Percentiles rank a stretch among this genome's conserved stretches.
Evolutionary conservation across 2,888 invertebrate genomes (phyloP).

Genomic region (Pterostichus madidus): DNA sequence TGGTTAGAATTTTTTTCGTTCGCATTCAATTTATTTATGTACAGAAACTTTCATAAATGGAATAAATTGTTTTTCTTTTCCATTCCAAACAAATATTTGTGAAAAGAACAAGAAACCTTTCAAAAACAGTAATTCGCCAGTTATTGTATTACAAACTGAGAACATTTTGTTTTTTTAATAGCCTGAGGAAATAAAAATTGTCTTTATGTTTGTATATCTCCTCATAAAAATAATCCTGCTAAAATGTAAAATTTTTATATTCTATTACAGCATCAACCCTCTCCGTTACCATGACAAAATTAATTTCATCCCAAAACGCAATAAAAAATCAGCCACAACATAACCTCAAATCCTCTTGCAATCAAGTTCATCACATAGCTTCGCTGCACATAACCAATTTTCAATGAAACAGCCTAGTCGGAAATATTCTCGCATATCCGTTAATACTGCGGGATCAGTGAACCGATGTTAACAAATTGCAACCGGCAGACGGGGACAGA

Average conservation of each 20-base stretch:
- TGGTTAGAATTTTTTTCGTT: too few relatives aligned
- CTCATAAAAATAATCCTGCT: too few relatives aligned
- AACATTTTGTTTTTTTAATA: too few relatives aligned
- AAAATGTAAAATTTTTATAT: neutral
- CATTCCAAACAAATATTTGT: too few relatives aligned
- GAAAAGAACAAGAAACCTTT: too few relatives aligned
- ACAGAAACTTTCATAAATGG: too few relatives aligned
- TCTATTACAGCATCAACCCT: neutral
- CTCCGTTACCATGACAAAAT: neutral
- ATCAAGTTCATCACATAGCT: neutral
- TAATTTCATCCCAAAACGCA: neutral
- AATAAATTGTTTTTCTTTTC: too few relatives aligned
- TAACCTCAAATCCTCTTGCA: neutral
- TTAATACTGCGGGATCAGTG: conserved; percentile 48
- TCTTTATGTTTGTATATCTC: too few relatives aligned
- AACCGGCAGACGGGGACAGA: conserved; percentile 16
- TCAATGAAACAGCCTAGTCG: conserved; percentile 7
- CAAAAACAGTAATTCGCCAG: too few relatives aligned
- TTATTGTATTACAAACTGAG: too few relatives aligned
- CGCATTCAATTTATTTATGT: too few relatives aligned
- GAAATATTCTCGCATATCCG: conserved; percentile 8
- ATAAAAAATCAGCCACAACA: neutral
- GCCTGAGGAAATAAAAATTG: too few relatives aligned
- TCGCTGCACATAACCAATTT: conserved; percentile 25
- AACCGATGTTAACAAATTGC: conserved; percentile 60